Evolutionary conservation across 2,797 vertebrate species (phyloP), one percentile per base, ranked within the genome.

Genomic region (Leptatherina wallacei): DNA sequence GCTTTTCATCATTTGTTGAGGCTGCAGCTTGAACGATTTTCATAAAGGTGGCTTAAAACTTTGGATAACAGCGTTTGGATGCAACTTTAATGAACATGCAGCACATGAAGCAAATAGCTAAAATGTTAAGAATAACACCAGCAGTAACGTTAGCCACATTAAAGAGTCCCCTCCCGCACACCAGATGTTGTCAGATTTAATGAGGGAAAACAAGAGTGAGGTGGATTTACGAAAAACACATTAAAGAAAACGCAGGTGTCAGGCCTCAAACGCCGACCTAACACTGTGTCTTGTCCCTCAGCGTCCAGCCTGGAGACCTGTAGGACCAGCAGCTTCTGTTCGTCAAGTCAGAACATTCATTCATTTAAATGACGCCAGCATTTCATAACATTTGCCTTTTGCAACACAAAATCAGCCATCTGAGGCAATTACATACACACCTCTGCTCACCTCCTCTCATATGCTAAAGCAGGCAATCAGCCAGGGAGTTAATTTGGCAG

Each of bases 121-220:
- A 93, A 93, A 93, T 65, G 76, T 84, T 78, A 89, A 91, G 88
- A 91, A 92, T 85, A 92, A 93, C 88, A 92, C 70, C 78, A 82
- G 90, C 80, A 84, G 89, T 75, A 86, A 90, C 44, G 78, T 30
- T 77, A 71, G 90, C 94, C 94, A 93, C 92, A 93, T 94, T 94
- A 94, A 94, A 94, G 82, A 84, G 84, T 61, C 75, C 73, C 86
- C 86, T 69, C 88, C 82, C 61, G 29, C 61, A 32, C 75, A 63
- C 93, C 92, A 94, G 92, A 95, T 94, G 91, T 89, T 87, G 85
- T 85, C 73, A 88, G 79, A 87, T 93, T 92, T 94, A 94, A 94
- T 89, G 93, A 93, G 91, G 75, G 73, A 91, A 92, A 92, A 92
- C 91, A 92, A 90, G 89, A 90, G 80, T 85, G 85, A 80, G 82